phyloP scores from a whole-genome alignment of 2,113 vertebrate genomes.

The Anseranas semipalmata region DNA sequence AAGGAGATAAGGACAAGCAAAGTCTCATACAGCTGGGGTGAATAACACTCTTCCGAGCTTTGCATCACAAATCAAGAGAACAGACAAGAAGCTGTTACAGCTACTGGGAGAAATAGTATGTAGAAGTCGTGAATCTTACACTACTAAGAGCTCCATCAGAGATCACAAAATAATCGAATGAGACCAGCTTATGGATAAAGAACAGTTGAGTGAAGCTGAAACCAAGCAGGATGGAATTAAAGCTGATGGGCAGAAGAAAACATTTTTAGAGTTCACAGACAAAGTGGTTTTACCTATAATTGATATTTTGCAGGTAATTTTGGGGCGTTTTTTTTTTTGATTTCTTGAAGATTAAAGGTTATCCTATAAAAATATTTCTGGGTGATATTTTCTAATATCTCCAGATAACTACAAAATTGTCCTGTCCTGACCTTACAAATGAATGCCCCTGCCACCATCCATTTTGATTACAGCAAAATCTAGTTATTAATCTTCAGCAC shows the following conservation, averaged over 20 bases:
- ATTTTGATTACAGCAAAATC: neutral
- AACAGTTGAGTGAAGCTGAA: neutral
- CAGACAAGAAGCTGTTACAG: neutral
- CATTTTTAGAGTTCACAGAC: neutral
- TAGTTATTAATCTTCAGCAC: neutral
- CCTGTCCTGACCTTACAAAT: neutral
- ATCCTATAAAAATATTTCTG: neutral
- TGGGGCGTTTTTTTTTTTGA: neutral
- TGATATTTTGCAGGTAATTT: neutral
- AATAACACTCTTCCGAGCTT: constrained; percentile 17
- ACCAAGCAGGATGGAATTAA: neutral
- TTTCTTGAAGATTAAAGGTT: neutral
- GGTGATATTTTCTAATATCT: neutral
- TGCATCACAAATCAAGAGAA: neutral
- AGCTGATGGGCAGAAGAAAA: neutral
- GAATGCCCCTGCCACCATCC: neutral
- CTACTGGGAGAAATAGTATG: neutral
- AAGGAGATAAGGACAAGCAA: neutral
- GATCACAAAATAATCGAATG: neutral
- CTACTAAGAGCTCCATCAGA: neutral
- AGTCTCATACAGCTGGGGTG: neutral
- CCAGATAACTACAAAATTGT: neutral
- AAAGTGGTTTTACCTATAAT: neutral
- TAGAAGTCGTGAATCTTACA: neutral
- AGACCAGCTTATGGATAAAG: neutral